Conservation (phyloP, 2,113 vertebrate genomes). For the Ailuropoda melanoleuca region DNA sequence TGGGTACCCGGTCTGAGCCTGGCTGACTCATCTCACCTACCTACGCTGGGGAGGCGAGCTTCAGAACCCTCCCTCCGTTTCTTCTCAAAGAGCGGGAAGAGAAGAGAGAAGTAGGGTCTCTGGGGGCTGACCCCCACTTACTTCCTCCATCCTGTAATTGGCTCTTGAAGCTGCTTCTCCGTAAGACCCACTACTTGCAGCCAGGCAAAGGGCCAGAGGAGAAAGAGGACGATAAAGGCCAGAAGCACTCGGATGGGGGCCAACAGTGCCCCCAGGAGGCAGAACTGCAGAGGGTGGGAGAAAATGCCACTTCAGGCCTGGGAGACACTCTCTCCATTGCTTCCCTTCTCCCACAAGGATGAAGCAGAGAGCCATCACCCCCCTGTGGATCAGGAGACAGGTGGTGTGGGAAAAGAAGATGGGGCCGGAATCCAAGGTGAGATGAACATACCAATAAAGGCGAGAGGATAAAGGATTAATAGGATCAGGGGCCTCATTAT, state of each 20-base stretch:
- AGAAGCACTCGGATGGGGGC: constrained; percentile 87
- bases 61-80: neutral
- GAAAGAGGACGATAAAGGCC: constrained; percentile 85
- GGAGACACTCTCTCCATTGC: neutral
- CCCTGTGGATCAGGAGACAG: neutral
- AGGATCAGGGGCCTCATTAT: neutral
- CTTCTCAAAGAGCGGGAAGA: neutral
- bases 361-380: neutral
- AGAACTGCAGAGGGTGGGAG: constrained; percentile 81
- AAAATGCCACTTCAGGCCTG: constrained; percentile 11
- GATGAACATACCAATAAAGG: neutral
- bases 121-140: constrained; percentile 66
- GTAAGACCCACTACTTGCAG: constrained; percentile 88
- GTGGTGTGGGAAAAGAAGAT: neutral
- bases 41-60: neutral
- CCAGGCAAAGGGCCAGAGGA: constrained; percentile 90
- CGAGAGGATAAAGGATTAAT: neutral
- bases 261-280: constrained; percentile 86
- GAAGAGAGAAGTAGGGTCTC: neutral
- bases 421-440: neutral
- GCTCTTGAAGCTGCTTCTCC: constrained; percentile 82
- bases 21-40: neutral
- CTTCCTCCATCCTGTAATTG: constrained; percentile 88
- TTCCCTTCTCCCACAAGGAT: neutral
- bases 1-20: neutral